These are phyloP conservation scores for Porites lutea DNA, from an alignment of 64 coral and sea anemone species.

Conservation along the genomic window DNA sequence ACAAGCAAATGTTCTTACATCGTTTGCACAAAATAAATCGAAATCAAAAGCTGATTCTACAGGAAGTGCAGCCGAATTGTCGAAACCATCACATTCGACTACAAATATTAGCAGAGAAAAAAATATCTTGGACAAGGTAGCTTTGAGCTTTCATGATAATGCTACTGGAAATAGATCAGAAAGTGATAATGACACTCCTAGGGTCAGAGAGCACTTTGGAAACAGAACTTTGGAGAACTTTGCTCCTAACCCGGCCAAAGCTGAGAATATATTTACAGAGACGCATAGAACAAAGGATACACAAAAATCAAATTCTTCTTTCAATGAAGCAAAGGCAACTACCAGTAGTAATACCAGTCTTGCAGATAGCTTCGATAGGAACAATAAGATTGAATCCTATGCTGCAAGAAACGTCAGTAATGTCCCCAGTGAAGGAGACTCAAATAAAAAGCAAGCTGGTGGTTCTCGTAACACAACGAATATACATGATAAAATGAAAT, in stretches of 20 bases:
- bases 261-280: slow-evolving; percentile 9
- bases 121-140: background rate
- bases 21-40: background rate
- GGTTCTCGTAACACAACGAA: background rate
- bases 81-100: background rate
- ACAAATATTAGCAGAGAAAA: background rate
- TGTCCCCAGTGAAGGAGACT: background rate
- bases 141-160: background rate
- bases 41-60: background rate
- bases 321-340: background rate
- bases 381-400: background rate
- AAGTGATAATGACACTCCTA: background rate
- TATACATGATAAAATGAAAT: background rate
- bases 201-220: background rate
- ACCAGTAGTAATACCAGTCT: background rate
- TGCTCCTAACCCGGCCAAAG: background rate
- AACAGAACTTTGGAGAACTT: background rate
- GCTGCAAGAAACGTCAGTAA: too few species aligned
- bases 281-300: background rate
- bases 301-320: background rate
- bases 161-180: background rate
- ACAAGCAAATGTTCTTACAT: background rate
- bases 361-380: background rate
- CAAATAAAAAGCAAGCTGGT: background rate
- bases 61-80: background rate